Evolutionary conservation across 2,797 vertebrate species (phyloP).

Genomic region (Leuciscus waleckii): DNA sequence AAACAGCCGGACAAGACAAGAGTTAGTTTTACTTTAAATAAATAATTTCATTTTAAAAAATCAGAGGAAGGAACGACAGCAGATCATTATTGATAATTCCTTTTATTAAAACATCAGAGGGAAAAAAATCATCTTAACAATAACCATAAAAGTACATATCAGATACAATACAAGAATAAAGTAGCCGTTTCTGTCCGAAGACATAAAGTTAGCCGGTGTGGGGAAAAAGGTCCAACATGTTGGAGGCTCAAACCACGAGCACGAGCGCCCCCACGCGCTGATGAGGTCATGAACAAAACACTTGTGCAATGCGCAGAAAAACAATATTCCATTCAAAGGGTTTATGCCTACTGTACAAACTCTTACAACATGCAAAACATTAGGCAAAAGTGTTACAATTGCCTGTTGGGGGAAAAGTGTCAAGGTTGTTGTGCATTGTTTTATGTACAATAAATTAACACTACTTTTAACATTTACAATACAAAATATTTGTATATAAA

Average conservation of each 20-base stretch:
- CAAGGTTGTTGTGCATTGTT: neutral
- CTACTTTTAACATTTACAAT: constrained; percentile 7
- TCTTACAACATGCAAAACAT: neutral
- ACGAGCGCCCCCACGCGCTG: constrained; percentile 48
- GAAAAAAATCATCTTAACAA: neutral
- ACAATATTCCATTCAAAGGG: neutral
- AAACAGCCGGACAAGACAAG: neutral
- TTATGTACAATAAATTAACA: constrained; percentile 27
- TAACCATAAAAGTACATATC: neutral
- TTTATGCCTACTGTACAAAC: neutral
- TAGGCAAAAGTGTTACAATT: neutral
- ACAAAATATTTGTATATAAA: neutral
- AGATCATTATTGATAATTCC: neutral
- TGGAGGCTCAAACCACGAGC: neutral
- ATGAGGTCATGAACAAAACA: constrained; percentile 3
- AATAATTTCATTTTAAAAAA: neutral
- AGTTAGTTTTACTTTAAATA: neutral
- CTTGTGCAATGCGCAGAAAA: neutral
- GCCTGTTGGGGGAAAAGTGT: neutral
- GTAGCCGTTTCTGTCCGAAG: neutral
- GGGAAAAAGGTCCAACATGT: neutral
- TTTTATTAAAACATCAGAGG: neutral
- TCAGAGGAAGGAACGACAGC: neutral
- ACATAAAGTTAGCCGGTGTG: neutral
- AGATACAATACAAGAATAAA: neutral